phyloP scores from a whole-genome alignment of 2,113 vertebrate species.

The Limanda limanda region DNA sequence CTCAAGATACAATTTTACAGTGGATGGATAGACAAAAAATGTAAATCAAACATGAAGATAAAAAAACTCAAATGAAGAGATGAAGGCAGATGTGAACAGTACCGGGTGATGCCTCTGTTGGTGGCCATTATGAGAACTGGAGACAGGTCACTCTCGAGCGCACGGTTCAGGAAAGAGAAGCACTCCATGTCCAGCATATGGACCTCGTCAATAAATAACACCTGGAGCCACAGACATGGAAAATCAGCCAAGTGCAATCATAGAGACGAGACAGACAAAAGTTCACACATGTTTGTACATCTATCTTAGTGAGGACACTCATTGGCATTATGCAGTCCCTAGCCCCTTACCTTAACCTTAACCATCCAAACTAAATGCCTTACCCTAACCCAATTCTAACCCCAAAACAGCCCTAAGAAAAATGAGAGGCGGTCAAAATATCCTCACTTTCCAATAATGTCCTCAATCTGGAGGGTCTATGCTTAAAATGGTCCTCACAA shows the following conservation, averaged over 20 bases:
- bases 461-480: too few relatives aligned
- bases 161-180: constrained; percentile 94
- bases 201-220: constrained; percentile 95
- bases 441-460: too few relatives aligned
- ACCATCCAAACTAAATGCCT: too few relatives aligned
- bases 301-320: too few relatives aligned
- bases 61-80: neutral
- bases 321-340: too few relatives aligned
- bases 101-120: constrained; percentile 94
- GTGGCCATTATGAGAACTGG: constrained; percentile 96
- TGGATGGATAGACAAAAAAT: neutral
- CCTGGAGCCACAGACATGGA: constrained; percentile 72
- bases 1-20: neutral
- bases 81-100: neutral
- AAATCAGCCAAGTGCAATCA: neutral
- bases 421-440: too few relatives aligned
- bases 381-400: too few relatives aligned
- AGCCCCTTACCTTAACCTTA: too few relatives aligned
- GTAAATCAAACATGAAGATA: neutral
- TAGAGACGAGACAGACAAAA: too few relatives aligned
- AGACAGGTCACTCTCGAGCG: constrained; percentile 91
- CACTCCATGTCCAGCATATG: constrained; percentile 97
- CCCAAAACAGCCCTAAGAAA: too few relatives aligned
- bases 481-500: too few relatives aligned
- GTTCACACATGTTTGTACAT: neutral